A percentile compares a stretch with the other conserved stretches of the same genome.
phyloP scores from a whole-genome alignment of 2,797 vertebrate species.

The Orestias chungarensis region DNA sequence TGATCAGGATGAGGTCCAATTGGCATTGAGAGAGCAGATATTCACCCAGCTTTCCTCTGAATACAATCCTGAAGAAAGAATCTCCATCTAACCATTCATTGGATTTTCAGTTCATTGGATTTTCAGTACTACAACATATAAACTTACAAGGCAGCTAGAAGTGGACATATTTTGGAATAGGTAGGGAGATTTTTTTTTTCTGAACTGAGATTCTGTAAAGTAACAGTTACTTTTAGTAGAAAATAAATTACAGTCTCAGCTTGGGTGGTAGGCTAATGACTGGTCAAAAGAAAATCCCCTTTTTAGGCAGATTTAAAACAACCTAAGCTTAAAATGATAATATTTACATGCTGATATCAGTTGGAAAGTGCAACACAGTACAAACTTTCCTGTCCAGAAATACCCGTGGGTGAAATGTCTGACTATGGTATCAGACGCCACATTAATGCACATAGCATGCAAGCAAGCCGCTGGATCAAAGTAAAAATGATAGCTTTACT shows the following conservation, averaged over 20 bases:
- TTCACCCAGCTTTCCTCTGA: slow-evolving; percentile 2
- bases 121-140: background rate
- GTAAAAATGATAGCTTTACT: no score
- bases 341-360: no score
- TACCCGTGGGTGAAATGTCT: no score
- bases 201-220: background rate
- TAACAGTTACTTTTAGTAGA: background rate
- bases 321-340: background rate
- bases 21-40: slow-evolving; percentile 29
- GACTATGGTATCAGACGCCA: no score
- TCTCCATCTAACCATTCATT: no score
- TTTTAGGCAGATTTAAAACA: background rate
- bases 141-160: background rate
- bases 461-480: no score
- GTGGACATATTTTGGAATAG: background rate
- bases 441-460: no score
- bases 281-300: no score
- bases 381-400: no score
- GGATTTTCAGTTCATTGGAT: background rate
- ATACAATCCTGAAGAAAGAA: slow-evolving; percentile 5
- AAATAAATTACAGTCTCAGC: background rate
- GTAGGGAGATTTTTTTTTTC: background rate
- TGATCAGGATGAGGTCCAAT: slow-evolving; percentile 32
- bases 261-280: background rate
- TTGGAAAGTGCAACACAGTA: no score